Evolutionary conservation across 2,113 vertebrate species (phyloP).

Genomic region (Gnathonemus echidnorhynchus): DNA sequence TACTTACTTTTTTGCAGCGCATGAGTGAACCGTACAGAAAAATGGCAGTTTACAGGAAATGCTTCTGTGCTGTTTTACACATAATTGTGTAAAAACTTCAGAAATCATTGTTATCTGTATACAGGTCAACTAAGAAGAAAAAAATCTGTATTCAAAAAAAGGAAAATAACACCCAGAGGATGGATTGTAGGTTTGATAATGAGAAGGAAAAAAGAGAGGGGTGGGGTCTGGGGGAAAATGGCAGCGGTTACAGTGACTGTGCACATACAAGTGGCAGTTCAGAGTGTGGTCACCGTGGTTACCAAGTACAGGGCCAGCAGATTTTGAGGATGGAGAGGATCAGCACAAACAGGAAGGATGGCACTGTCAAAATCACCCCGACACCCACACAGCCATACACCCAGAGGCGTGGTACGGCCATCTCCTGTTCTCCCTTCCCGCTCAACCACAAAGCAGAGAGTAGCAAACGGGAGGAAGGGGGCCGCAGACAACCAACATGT

Average conservation of each 20-base stretch:
- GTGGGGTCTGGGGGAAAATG: conserved; percentile 13
- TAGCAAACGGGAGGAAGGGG: conserved; percentile 29
- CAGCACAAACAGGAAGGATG: conserved; percentile 68
- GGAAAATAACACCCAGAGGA: conserved; percentile 19
- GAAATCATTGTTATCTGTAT: neutral
- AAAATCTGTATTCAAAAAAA: neutral
- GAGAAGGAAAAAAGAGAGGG: conserved; percentile 29
- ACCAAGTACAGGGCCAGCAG: conserved; percentile 57
- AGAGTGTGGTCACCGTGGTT: conserved; percentile 61
- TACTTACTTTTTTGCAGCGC: neutral
- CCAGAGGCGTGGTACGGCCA: conserved; percentile 31
- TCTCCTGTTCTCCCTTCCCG: conserved; percentile 31
- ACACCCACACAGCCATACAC: conserved; percentile 43
- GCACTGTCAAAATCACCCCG: conserved; percentile 58
- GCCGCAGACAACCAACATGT: conserved; percentile 38
- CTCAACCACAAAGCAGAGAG: conserved; percentile 37
- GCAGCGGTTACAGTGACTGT: conserved; percentile 28
- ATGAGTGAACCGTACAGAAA: neutral
- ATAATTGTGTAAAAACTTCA: neutral
- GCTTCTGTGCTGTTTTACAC: neutral
- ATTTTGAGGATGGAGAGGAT: conserved; percentile 56
- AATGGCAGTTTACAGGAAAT: neutral
- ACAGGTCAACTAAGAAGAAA: neutral
- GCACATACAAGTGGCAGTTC: conserved; percentile 64
- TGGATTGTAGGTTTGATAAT: conserved; percentile 38